Evolutionary conservation across 2,888 invertebrate genomes (phyloP).

Genomic region (Meganola albula): DNA sequence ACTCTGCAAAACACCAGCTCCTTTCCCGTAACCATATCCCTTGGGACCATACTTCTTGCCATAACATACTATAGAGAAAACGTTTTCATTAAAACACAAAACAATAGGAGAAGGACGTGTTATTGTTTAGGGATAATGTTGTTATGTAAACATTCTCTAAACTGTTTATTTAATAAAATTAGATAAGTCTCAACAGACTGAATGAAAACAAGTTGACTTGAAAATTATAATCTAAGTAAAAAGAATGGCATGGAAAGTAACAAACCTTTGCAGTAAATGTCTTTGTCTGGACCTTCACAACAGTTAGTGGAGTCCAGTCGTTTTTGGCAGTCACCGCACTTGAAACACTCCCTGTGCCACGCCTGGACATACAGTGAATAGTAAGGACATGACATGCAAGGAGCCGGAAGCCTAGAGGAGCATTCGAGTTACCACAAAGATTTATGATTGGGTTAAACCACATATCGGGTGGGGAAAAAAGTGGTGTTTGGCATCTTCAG

Average conservation of each 20-base stretch:
- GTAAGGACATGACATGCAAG: slow-evolving; percentile 60
- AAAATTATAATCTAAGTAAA: slow-evolving; percentile 9
- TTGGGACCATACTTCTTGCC: slow-evolving; percentile 98
- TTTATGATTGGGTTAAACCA: slow-evolving; percentile 51
- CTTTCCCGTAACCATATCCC: slow-evolving; percentile 98
- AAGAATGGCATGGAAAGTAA: slow-evolving; percentile 33
- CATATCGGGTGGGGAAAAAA: slow-evolving; percentile 31
- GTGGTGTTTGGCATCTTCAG: slow-evolving; percentile 28
- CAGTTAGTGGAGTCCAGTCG: slow-evolving; percentile 93
- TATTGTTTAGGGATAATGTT: too few relatives aligned
- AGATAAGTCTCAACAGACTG: too few relatives aligned
- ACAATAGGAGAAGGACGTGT: slow-evolving; percentile 20
- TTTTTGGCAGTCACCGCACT: slow-evolving; percentile 92
- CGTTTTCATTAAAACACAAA: slow-evolving; percentile 38
- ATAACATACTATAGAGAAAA: slow-evolving; percentile 89
- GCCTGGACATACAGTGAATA: slow-evolving; percentile 80
- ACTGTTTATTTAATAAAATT: too few relatives aligned
- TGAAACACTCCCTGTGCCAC: slow-evolving; percentile 96
- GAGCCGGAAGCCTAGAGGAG: slow-evolving; percentile 36
- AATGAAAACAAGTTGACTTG: too few relatives aligned
- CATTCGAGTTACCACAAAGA: slow-evolving; percentile 61
- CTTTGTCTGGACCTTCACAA: slow-evolving; percentile 96
- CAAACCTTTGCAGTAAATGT: slow-evolving; percentile 97
- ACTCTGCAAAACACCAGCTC: slow-evolving; percentile 95
- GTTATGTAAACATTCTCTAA: slow-evolving; percentile 24